Evolutionary conservation across 2,888 invertebrate species (phyloP).

Genomic region (Drosophila phalerata): DNA sequence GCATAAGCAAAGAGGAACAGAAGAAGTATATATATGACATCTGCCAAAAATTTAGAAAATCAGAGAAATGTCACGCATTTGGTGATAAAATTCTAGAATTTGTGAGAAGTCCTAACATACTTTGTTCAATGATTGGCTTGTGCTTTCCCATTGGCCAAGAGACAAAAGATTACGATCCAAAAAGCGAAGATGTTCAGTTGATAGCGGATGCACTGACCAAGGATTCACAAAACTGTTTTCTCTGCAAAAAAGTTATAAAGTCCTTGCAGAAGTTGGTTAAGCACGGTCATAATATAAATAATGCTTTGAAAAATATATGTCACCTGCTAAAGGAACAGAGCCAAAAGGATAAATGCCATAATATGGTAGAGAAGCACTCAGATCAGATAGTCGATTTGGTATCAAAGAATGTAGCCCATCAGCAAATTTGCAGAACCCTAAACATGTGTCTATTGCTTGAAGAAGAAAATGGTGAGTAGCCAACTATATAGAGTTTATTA

Average conservation of each 20-base stretch:
- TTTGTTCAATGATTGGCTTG: slow-evolving; percentile 26
- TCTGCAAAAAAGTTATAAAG: slow-evolving; percentile 16
- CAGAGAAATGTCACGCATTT: slow-evolving; percentile 18
- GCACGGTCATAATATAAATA: neutral
- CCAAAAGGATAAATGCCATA: slow-evolving; percentile 1
- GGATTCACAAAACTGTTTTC: neutral
- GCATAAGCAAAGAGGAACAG: slow-evolving; percentile 10
- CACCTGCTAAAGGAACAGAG: neutral
- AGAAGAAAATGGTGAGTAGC: slow-evolving; percentile 1
- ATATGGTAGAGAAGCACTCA: slow-evolving; percentile 10
- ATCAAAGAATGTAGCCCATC: slow-evolving; percentile 5
- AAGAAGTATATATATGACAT: slow-evolving; percentile 3
- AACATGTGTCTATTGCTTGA: slow-evolving; percentile 18
- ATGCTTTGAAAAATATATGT: slow-evolving; percentile 1
- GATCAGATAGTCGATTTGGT: slow-evolving; percentile 5
- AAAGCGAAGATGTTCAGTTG: neutral
- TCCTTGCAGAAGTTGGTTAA: neutral
- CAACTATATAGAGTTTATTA: neutral
- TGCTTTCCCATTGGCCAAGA: slow-evolving; percentile 11
- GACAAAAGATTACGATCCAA: neutral
- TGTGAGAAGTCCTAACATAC: slow-evolving; percentile 11
- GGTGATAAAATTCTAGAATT: slow-evolving; percentile 22
- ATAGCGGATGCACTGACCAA: neutral
- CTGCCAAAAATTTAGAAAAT: slow-evolving; percentile 21
- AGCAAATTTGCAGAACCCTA: slow-evolving; percentile 16